Base-by-base conservation (phyloP, 1,140 invertebrate species). In the Aphelinus certus region DNA sequence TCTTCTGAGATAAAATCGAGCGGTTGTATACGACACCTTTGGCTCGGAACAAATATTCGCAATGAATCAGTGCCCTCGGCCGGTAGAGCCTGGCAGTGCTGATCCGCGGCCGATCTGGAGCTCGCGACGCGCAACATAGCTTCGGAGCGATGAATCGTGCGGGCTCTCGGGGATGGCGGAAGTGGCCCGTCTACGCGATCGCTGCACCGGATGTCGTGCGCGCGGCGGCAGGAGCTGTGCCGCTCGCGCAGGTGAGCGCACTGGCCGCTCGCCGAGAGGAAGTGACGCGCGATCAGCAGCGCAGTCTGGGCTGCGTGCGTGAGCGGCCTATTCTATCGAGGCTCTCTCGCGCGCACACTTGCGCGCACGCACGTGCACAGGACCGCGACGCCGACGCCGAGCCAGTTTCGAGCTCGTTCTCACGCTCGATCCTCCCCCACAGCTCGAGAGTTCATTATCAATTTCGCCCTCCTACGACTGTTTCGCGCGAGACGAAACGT, bases 201-300 rank as follows among this genome's bases (percentile, higher is more conserved):
- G 61, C 26, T 6, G 42, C 1, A 47, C 57, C 65, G 73, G 73
- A 75, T 70, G 66, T 64, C 47, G 60, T 55, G n/a, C 26, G 26
- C 10, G 47, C 48, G 9, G 57, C 43, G 60, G 67, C 43, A 57
- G 70, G 26, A 9, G 61, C 45, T n/a, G 26, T 26, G 58, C 3
- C 49, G 3, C 6, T 53, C 9, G 53, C 46, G 58, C 72, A 74
- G 65, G 72, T 74, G 72, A 67, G 65, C 65, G 53, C 57, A 45
- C 55, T 49, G 10, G 62, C 46, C 10, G 61, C 49, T 10, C 5
- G 26, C 45, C 51, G 56, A 56, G 47, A 75, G 66, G 66, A 75
- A 75, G 66, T 69, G 73, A 75, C 73, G 73, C 76, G 75, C 68
- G 71, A 76, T 79, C 71, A 57, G 69, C 71, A 64, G 45, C 51